Conservation (phyloP, 2,797 vertebrate genomes). For the Micromesistius poutassou region DNA sequence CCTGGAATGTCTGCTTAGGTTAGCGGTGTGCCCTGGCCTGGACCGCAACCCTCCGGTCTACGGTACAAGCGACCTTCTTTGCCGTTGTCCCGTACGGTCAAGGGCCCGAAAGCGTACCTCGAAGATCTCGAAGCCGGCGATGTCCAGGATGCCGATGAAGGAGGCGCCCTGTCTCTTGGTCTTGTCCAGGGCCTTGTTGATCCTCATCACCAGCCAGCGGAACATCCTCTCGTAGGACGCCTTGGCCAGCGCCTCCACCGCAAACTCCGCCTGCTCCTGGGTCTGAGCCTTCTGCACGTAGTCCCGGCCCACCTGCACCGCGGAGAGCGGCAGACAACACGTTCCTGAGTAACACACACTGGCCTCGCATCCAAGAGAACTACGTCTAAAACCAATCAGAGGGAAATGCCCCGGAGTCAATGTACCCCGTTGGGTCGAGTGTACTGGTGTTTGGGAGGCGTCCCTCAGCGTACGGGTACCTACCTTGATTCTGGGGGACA, state of each 20-base stretch:
- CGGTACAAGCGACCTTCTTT: too few species aligned
- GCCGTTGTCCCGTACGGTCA: too few species aligned
- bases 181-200: constrained; percentile 97
- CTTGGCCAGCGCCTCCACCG: constrained; percentile 94
- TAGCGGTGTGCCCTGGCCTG: background rate
- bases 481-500: constrained; percentile 89
- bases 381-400: background rate
- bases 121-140: constrained; percentile 98
- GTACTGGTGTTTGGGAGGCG: background rate
- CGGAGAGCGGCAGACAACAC: background rate
- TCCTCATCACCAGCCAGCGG: constrained; percentile 97
- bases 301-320: constrained; percentile 83
- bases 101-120: constrained; percentile 72
- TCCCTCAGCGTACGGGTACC: background rate
- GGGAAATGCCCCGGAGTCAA: background rate
- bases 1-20: background rate
- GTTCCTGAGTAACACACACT: background rate
- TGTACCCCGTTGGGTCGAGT: background rate
- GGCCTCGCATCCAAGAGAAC: too few species aligned
- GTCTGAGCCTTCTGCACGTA: constrained; percentile 98
- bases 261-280: constrained; percentile 96
- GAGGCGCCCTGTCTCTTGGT: constrained; percentile 97
- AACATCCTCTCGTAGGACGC: constrained; percentile 97
- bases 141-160: constrained; percentile 97
- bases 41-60: background rate